Conservation (phyloP, 1,140 invertebrate species). For the Limonius californicus region DNA sequence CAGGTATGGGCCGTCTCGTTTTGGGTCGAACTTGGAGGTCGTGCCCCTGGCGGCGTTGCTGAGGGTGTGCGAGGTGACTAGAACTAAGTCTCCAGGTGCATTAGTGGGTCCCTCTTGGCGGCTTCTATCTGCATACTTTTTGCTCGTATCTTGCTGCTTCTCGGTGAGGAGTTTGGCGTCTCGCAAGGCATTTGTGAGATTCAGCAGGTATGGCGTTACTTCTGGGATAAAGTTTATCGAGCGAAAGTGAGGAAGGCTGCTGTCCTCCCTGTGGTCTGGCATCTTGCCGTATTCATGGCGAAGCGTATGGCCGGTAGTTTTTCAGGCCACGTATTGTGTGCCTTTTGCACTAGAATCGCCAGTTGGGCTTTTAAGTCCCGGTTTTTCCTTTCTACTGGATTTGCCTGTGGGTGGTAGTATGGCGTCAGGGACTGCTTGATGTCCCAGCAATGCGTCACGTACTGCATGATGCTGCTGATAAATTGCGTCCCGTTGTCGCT, state of each 20-base stretch:
- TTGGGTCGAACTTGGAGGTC: background rate
- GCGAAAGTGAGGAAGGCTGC: conserved; percentile 45
- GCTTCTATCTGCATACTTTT: background rate
- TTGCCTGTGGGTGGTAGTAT: conserved; percentile 48
- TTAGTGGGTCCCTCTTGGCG: background rate
- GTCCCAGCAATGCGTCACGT: no score
- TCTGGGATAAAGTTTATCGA: no score
- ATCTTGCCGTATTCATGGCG: conserved; percentile 33
- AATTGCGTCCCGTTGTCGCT: no score
- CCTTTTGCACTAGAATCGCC: conserved; percentile 37
- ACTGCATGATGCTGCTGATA: no score
- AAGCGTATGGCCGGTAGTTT: conserved; percentile 35
- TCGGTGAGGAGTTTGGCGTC: background rate
- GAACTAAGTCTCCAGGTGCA: background rate
- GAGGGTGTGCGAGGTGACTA: background rate
- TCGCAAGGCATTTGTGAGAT: background rate
- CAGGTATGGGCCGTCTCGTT: background rate
- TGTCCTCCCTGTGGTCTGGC: conserved; percentile 35
- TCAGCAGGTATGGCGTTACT: conserved; percentile 37
- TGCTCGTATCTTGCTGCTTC: background rate
- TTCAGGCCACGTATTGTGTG: conserved; percentile 42
- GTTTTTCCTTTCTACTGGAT: conserved; percentile 48
- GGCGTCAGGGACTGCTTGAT: no score
- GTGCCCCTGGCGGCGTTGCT: background rate
- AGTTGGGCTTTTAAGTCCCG: conserved; percentile 46